Conservation (phyloP, 1,140 invertebrate species). For the Philotrypesis tridentata region DNA sequence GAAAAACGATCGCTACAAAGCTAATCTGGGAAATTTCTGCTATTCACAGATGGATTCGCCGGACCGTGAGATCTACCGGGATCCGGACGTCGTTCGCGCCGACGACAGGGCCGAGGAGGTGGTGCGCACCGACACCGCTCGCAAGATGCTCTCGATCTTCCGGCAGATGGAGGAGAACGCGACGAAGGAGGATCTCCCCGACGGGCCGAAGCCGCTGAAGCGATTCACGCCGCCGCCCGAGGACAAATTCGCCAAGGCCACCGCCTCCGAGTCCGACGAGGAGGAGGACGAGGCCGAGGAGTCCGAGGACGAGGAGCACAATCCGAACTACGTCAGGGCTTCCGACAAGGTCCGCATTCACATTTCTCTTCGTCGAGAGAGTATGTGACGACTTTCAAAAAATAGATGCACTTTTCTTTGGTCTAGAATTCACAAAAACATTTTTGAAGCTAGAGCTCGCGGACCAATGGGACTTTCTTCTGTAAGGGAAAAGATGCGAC, state of each 20-base stretch:
- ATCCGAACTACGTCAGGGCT: slow-evolving; percentile 76
- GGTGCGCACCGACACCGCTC: slow-evolving; percentile 82
- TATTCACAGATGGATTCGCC: slow-evolving; percentile 77
- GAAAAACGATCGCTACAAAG: not conserved
- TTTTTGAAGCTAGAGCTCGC: too few species aligned
- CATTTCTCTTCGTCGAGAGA: too few species aligned
- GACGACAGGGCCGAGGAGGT: slow-evolving; percentile 75
- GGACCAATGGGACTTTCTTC: too few species aligned
- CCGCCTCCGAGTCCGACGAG: slow-evolving; percentile 74
- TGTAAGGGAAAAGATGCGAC: too few species aligned
- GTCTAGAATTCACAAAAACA: too few species aligned
- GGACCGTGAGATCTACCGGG: slow-evolving; percentile 83
- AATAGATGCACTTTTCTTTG: too few species aligned
- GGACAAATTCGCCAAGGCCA: slow-evolving; percentile 75
- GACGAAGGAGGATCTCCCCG: slow-evolving; percentile 75
- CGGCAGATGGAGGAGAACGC: slow-evolving; percentile 87
- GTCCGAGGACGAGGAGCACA: slow-evolving; percentile 73
- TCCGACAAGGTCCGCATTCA: slow-evolving; percentile 71
- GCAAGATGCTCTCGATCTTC: slow-evolving; percentile 89
- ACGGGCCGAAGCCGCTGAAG: slow-evolving; percentile 87
- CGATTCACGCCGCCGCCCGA: slow-evolving; percentile 91
- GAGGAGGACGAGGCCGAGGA: slow-evolving; percentile 79
- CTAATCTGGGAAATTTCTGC: slow-evolving; percentile 2
- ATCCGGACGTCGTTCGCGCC: slow-evolving; percentile 82
- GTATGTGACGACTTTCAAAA: too few species aligned